These are phyloP conservation scores for Procapra przewalskii DNA, from an alignment of 2,113 vertebrate species.

Conservation along the genomic window DNA sequence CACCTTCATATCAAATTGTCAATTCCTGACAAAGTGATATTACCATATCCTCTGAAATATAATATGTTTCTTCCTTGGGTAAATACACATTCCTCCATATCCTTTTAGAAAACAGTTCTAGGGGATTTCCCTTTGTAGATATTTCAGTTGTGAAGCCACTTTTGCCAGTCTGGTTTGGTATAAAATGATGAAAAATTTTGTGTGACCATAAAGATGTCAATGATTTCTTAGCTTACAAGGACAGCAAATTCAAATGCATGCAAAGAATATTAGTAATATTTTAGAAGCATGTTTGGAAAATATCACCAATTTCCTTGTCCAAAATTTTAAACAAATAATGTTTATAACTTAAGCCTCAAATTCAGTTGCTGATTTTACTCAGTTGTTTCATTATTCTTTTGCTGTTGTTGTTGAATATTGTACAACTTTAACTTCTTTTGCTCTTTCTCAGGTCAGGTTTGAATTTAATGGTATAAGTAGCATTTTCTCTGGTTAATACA, in stretches of 20 bases:
- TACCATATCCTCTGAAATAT: background rate
- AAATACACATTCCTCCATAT: background rate
- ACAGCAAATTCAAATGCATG: slow-evolving; percentile 1
- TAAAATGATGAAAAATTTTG: slow-evolving; percentile 5
- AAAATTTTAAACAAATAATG: slow-evolving; percentile 38
- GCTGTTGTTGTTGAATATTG: background rate
- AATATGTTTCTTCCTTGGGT: background rate
- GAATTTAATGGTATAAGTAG: background rate
- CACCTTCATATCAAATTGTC: background rate
- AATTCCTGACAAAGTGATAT: background rate
- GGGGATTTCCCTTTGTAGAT: background rate
- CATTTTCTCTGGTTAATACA: background rate
- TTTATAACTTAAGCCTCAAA: slow-evolving; percentile 54
- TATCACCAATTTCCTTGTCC: slow-evolving; percentile 36
- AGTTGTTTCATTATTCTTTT: background rate
- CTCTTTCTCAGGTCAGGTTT: background rate
- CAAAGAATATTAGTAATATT: slow-evolving; percentile 35
- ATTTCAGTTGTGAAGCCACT: background rate
- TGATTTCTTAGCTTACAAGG: background rate
- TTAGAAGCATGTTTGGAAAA: background rate
- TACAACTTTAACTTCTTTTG: background rate
- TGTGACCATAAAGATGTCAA: background rate
- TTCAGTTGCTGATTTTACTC: background rate
- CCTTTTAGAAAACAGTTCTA: background rate
- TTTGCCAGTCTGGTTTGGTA: background rate